phyloP scores from a whole-genome alignment of 2,113 vertebrate genomes.

The Penelope pileata region DNA sequence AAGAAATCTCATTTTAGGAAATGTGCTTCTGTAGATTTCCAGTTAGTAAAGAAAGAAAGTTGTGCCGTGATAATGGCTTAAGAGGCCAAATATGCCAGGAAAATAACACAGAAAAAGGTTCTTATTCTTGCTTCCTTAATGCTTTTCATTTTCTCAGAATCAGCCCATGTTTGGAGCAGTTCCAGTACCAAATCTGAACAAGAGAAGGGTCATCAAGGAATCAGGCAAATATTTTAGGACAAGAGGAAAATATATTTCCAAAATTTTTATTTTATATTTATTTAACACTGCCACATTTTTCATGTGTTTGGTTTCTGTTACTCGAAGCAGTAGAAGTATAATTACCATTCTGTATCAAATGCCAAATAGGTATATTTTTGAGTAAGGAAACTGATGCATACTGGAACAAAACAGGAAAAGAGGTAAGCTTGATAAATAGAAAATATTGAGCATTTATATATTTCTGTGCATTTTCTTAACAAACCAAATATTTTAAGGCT shows the following conservation, averaged over 20 bases:
- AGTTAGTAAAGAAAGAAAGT: neutral
- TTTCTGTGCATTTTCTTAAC: slow-evolving; percentile 53
- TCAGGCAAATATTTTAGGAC: neutral
- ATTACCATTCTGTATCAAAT: neutral
- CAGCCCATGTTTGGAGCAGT: neutral
- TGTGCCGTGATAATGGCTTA: neutral
- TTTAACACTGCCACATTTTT: neutral
- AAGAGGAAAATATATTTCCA: neutral
- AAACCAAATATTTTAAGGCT: slow-evolving; percentile 70
- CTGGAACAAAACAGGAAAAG: slow-evolving; percentile 16
- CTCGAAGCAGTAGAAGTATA: neutral
- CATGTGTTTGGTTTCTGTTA: neutral
- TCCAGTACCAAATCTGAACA: neutral
- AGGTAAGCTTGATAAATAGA: slow-evolving; percentile 21
- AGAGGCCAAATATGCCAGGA: neutral
- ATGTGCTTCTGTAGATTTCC: neutral
- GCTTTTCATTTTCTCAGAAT: neutral
- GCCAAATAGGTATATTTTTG: neutral
- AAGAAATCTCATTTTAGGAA: neutral
- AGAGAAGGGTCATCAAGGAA: neutral
- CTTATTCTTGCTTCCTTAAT: neutral
- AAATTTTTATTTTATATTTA: neutral
- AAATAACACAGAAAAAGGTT: neutral
- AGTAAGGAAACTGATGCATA: neutral
- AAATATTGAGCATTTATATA: slow-evolving; percentile 30